Conservation (phyloP, 2,113 vertebrate genomes). For the Ictidomys tridecemlineatus region DNA sequence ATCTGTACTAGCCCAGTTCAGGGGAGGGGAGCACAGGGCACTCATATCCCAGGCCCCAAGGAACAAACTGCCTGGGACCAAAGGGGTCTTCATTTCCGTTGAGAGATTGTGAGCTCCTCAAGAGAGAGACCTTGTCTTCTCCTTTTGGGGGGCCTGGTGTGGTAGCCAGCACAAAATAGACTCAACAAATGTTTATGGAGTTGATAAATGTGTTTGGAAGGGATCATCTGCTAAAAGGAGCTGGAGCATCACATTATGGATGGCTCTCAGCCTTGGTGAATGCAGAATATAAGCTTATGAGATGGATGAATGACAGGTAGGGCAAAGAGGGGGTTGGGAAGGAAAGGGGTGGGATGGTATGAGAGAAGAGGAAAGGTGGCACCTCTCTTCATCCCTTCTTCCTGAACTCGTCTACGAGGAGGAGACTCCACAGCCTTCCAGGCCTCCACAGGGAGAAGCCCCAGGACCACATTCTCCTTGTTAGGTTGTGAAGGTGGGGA, state of each 20-base stretch:
- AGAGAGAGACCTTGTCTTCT: background rate
- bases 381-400: background rate
- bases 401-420: background rate
- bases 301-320: background rate
- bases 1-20: background rate
- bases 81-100: background rate
- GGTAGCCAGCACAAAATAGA: background rate
- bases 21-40: background rate
- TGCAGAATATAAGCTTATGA: background rate
- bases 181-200: background rate
- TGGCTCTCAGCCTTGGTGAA: background rate
- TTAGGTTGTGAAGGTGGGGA: background rate
- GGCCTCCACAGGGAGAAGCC: background rate
- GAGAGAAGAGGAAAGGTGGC: background rate
- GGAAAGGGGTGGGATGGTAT: background rate
- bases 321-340: background rate
- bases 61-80: background rate
- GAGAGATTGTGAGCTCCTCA: background rate
- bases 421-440: background rate
- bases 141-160: accelerated
- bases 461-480: background rate
- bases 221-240: background rate
- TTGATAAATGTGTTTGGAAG: background rate
- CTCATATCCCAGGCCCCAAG: background rate
- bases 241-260: background rate